Evolutionary conservation across 2,888 invertebrate species (phyloP).

Genomic region (Drosophila sordidula): DNA sequence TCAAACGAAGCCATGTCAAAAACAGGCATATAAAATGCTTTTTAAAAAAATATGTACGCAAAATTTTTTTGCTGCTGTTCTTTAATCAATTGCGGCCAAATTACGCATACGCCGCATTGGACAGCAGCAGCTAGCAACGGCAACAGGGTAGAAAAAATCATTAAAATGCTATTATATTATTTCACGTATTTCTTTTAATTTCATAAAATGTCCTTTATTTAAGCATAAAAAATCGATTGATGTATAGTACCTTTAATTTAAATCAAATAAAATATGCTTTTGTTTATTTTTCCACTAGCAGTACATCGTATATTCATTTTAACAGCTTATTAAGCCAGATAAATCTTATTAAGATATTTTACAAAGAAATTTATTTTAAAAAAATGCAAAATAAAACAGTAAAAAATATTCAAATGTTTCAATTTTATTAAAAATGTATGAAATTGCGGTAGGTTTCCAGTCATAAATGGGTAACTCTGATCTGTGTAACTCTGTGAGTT

Average conservation of each 20-base stretch:
- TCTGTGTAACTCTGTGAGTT: too few relatives aligned
- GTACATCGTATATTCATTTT: neutral
- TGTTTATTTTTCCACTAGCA: neutral
- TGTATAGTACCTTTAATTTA: neutral
- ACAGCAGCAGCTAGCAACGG: neutral
- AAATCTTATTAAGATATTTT: neutral
- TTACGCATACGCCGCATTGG: constrained; percentile 36
- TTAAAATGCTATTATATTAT: constrained; percentile 2
- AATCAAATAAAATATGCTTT: neutral
- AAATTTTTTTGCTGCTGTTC: neutral
- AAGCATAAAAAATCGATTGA: neutral
- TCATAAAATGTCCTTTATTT: neutral
- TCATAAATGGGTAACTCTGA: neutral
- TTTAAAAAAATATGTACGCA: constrained; percentile 7
- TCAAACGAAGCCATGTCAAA: constrained; percentile 65
- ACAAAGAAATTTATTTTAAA: neutral
- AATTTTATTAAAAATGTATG: neutral
- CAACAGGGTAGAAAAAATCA: neutral
- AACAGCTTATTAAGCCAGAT: neutral
- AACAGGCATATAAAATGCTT: constrained; percentile 48
- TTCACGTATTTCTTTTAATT: neutral
- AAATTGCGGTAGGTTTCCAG: neutral
- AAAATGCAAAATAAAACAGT: neutral
- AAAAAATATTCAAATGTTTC: neutral
- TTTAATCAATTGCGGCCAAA: constrained; percentile 42